Conservation (phyloP, 2,888 invertebrate genomes). For the Rhodophaea formosa region DNA sequence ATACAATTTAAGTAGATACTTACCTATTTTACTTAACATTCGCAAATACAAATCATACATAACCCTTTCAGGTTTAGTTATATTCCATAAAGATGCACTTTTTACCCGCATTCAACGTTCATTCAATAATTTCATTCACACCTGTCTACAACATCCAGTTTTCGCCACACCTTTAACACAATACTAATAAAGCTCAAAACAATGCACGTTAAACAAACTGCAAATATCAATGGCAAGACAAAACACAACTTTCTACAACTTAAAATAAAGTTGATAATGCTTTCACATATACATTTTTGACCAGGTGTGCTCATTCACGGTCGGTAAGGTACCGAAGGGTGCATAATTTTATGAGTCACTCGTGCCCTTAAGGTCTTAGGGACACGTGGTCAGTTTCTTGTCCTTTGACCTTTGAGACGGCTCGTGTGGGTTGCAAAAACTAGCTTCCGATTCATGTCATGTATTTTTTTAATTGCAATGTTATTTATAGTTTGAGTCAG, state of each 20-base stretch:
- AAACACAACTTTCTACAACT: neutral
- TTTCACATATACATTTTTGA: neutral
- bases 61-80: neutral
- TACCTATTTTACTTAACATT: too few relatives aligned
- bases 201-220: neutral
- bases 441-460: neutral
- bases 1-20: too few relatives aligned
- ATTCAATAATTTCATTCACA: constrained; percentile 45
- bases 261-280: neutral
- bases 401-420: constrained; percentile 45
- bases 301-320: constrained; percentile 64
- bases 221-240: neutral
- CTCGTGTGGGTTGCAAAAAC: constrained; percentile 28
- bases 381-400: constrained; percentile 61
- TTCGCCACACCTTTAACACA: neutral
- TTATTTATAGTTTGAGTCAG: neutral
- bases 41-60: too few relatives aligned
- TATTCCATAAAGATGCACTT: constrained; percentile 19
- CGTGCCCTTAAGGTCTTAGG: constrained; percentile 48
- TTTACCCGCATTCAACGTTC: constrained; percentile 28
- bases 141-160: constrained; percentile 36
- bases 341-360: constrained; percentile 50
- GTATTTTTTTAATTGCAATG: constrained; percentile 15
- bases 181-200: constrained; percentile 19
- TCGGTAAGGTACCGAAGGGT: constrained; percentile 58